Conservation (phyloP, 2,797 vertebrate species). For the Chaetophractus vellerosus region DNA sequence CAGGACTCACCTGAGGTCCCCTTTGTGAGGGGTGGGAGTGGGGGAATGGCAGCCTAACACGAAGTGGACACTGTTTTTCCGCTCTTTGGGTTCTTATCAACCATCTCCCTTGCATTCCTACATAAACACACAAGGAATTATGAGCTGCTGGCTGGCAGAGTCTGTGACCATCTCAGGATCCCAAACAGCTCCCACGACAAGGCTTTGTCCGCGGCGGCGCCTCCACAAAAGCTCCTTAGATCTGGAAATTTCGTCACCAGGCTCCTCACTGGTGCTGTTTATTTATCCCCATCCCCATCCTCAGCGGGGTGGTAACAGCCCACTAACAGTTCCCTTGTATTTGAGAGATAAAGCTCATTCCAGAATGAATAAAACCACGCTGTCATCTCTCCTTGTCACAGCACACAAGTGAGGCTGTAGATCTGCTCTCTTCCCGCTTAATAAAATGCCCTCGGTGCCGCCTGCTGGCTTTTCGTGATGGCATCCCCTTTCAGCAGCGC, state of each 20-base stretch:
- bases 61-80: too few relatives aligned
- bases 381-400: background rate
- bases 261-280: background rate
- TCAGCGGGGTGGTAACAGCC: background rate
- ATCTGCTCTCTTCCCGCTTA: background rate
- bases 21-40: too few relatives aligned
- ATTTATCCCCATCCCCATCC: too few relatives aligned
- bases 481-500: background rate
- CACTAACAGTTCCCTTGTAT: background rate
- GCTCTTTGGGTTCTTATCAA: background rate
- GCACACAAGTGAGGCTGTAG: background rate
- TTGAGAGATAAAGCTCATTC: background rate
- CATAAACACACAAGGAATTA: background rate
- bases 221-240: background rate
- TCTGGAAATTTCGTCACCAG: background rate
- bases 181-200: background rate
- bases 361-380: background rate
- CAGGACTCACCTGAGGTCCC: background rate
- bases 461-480: background rate
- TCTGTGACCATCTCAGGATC: accelerated
- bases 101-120: background rate
- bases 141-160: background rate
- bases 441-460: background rate
- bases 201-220: accelerated
- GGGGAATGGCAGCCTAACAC: background rate